Base-by-base conservation (phyloP, 2,888 invertebrate genomes). In the Ectemnius cavifrons region DNA sequence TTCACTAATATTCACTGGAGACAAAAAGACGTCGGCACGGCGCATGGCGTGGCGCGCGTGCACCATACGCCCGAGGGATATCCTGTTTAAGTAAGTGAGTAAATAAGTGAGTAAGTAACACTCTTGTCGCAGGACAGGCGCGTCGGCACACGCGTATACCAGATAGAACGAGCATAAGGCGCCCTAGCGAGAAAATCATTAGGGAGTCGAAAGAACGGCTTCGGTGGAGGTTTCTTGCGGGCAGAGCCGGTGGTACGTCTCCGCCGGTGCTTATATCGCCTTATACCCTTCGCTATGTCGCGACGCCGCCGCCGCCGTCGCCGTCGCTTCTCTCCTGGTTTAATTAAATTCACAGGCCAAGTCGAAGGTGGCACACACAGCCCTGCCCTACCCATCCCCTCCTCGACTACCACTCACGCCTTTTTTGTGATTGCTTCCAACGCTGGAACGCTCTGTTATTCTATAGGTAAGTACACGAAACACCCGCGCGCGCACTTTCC, bases 321-420 rank as follows among this genome's bases (percentile, higher is more conserved):
- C 78, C 78, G 77, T 73, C 78, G 67, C 79, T 73, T 67, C 74
- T 68, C 84, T 78, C 73, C 4, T 5, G 84, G 80, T 89, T 89
- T 90, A 89, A 89, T 89, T 90, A 89, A 89, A 89, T 89, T 88
- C 88, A 85, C 84, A 72, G 80, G 82, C 37, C 83, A 81, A 83
- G 80, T 80, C 37, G 37, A 37, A 37, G 71, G 75, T 75, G 82
- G 81, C 79, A 11, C 28, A 74, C 63, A 52, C 23, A 23, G 23
- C 23, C 20, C 2, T 3, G 23, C 23, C 2, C 23, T 23, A 3
- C 23, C 23, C 23, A 23, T 23, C 2, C 23, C 23, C 60, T 63
- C 72, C 28, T 66, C 65, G 70, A 67, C 57, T 67, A 27, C 28
- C 62, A 27, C 28, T 13, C 14, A 20, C 56, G 2, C 57, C 27